These are phyloP conservation scores for Corythornis madagascariensis DNA, from an alignment of 2,113 vertebrate species.

Conservation along the genomic window DNA sequence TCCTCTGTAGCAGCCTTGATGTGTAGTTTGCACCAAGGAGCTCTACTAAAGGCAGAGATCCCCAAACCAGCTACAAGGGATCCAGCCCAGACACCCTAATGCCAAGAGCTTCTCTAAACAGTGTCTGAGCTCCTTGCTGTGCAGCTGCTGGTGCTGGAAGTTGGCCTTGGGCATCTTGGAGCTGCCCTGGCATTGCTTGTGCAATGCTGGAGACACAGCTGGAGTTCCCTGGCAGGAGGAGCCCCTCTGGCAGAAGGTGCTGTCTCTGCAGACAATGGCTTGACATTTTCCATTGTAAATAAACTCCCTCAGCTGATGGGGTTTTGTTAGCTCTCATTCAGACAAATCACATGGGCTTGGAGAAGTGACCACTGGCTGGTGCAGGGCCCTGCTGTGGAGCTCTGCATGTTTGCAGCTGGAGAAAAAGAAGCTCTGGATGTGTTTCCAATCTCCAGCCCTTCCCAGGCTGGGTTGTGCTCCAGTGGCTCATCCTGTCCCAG, in stretches of 20 bases:
- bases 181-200: background rate
- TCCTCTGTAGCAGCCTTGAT: fast-evolving
- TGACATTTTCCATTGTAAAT: slow-evolving; percentile 36
- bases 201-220: slow-evolving; percentile 14
- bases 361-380: background rate
- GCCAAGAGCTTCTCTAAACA: background rate
- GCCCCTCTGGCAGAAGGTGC: background rate
- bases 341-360: background rate
- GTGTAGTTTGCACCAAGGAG: background rate
- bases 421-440: background rate
- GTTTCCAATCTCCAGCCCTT: background rate
- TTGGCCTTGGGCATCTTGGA: background rate
- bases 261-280: background rate
- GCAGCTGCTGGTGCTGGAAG: background rate
- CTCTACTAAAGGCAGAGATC: background rate
- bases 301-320: background rate
- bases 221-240: slow-evolving; percentile 15
- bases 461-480: background rate
- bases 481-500: background rate
- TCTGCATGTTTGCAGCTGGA: background rate
- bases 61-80: background rate
- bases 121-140: background rate
- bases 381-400: background rate
- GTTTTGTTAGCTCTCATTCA: background rate
- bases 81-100: fast-evolving